Evolutionary conservation across 2,797 vertebrate species (phyloP), one percentile per base, ranked within the genome.

Genomic region (Hybognathus amarus): DNA sequence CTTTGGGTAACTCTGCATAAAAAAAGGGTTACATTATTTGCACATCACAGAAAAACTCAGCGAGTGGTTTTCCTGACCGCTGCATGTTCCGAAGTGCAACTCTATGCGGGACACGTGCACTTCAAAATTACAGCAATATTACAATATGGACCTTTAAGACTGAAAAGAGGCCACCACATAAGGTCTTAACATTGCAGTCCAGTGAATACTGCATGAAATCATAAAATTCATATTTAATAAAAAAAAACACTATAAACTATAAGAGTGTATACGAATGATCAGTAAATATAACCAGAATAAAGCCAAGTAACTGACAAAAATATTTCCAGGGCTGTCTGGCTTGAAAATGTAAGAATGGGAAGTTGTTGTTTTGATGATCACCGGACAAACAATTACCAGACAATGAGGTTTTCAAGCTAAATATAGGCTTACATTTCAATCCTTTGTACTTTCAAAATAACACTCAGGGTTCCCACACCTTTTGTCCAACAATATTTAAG

Each of bases 11-110:
- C 20, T 38, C 61, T 67, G 71, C 45, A 40, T n/a, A 61, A 82
- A 77, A 59, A 77, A 59, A 33, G 13, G 30, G 69, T 50, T 50
- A 42, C 61, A 82, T 40, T n/a, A 64, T 82, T 75, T 75, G 59
- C 71, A 54, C 24, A 45, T 83, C 73, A 77, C 38, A 70, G 12
- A 56, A 71, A 63, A 82, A 66, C 20, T 66, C 30, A 15, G 30
- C 56, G 20, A 27, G 80, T 3, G 61, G 30, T 82, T 80, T 70
- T 74, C 30, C 40, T 45, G 33, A 18, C 33, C 15, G 4, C 24
- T 47, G 27, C 20, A 24, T 5, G 13, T 73, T 38, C 45, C 40
- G 0, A 47, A 61, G 22, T 64, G 59, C 56, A 64, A 61, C 24
- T 2, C 20, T 40, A 3, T 42, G 13, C 22, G 45, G 4, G 7